Conservation (phyloP, 2,113 vertebrate genomes). For the Larimichthys crocea region DNA sequence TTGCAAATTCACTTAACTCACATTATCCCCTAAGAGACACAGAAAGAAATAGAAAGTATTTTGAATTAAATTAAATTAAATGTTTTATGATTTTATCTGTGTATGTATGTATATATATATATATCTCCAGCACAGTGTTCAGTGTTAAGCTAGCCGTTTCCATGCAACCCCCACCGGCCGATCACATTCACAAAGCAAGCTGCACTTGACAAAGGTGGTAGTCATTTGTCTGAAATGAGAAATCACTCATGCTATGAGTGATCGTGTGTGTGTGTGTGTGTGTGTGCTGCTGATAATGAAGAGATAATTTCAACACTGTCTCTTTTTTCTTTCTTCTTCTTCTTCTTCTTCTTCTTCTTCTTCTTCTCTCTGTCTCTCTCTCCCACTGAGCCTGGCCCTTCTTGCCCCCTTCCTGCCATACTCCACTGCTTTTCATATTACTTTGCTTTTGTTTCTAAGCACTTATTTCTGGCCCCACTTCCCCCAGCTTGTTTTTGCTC, state of each 20-base stretch:
- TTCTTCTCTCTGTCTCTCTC: constrained; percentile 19
- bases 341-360: neutral
- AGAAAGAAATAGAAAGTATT: too few species aligned
- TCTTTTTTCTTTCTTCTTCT: constrained; percentile 11
- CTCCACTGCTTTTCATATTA: constrained; percentile 75
- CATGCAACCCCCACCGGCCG: constrained; percentile 22
- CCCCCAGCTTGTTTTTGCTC: constrained; percentile 60
- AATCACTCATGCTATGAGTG: constrained; percentile 66
- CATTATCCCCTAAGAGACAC: neutral
- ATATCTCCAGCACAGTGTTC: neutral
- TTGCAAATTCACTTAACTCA: neutral
- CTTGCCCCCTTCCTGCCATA: constrained; percentile 62
- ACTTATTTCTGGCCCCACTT: constrained; percentile 75
- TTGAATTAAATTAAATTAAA: too few species aligned
- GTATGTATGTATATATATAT: too few species aligned
- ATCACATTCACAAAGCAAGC: constrained; percentile 51
- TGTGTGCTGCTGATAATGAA: constrained; percentile 54
- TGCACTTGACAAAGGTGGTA: constrained; percentile 62
- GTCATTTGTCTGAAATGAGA: constrained; percentile 74
- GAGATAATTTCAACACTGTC: constrained; percentile 63
- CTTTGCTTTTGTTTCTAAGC: constrained; percentile 73
- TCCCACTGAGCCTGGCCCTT: constrained; percentile 39
- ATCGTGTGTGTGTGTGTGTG: constrained; percentile 23
- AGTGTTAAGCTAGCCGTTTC: constrained; percentile 8
- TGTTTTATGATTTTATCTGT: neutral